These are phyloP conservation scores for Colostygia pectinataria DNA, from an alignment of 2,888 invertebrate species.

Conservation along the genomic window DNA sequence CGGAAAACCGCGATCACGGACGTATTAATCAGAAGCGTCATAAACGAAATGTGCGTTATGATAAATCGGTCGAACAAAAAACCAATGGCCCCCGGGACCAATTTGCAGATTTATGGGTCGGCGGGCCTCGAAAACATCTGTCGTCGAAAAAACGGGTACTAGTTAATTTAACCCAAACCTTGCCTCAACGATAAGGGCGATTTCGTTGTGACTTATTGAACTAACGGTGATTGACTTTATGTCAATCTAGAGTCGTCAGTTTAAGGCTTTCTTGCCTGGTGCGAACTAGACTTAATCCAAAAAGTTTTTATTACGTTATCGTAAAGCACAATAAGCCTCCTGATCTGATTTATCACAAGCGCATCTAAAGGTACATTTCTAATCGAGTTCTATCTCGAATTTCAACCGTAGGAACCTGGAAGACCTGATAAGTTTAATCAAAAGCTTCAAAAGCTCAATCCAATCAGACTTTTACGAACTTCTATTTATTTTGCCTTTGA, in stretches of 20 bases:
- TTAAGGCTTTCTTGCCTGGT: not conserved
- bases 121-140: slow-evolving; percentile 59
- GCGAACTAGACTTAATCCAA: no score
- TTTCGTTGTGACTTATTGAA: slow-evolving; percentile 31
- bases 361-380: not conserved
- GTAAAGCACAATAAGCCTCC: no score
- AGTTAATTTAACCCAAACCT: slow-evolving; percentile 45
- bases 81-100: slow-evolving; percentile 42
- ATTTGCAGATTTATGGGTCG: slow-evolving; percentile 61
- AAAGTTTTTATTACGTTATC: no score
- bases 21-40: slow-evolving; percentile 71
- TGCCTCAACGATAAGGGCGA: slow-evolving; percentile 38
- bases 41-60: slow-evolving; percentile 72
- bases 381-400: not conserved
- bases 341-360: not conserved
- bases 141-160: slow-evolving; percentile 47
- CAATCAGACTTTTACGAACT: not conserved
- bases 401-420: slow-evolving; percentile 1
- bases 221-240: slow-evolving; percentile 25
- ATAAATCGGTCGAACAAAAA: slow-evolving; percentile 53
- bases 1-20: slow-evolving; percentile 47
- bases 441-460: not conserved
- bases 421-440: slow-evolving; percentile 2
- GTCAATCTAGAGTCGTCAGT: not conserved
- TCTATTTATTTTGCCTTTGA: slow-evolving; percentile 4